phyloP scores from a whole-genome alignment of 2,113 vertebrate genomes.

The Gopherus evgoodei region DNA sequence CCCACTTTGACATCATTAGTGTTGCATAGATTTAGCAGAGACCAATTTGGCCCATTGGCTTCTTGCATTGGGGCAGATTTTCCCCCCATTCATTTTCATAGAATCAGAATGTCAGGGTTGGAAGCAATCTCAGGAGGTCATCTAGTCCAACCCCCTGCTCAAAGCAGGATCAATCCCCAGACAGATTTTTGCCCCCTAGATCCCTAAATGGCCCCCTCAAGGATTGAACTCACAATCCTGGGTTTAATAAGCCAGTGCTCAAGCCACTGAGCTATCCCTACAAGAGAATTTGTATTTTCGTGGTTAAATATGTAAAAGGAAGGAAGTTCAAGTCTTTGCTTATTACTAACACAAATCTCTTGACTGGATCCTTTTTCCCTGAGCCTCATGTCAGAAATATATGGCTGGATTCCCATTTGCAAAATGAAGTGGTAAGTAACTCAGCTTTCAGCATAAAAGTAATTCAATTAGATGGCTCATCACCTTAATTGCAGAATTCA shows the following conservation, averaged over 20 bases:
- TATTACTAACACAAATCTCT: neutral
- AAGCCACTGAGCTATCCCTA: neutral
- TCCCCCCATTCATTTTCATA: neutral
- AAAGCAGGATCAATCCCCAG: no score
- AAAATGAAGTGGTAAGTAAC: conserved; percentile 23
- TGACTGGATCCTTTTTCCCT: neutral
- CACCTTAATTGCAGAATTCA: conserved; percentile 2
- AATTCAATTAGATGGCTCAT: conserved; percentile 28
- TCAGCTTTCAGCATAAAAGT: neutral
- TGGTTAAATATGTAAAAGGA: neutral
- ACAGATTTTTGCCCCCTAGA: no score
- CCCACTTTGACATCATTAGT: neutral
- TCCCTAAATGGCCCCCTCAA: no score
- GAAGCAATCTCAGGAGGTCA: no score
- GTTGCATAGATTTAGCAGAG: neutral
- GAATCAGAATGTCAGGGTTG: no score
- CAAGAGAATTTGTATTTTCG: neutral
- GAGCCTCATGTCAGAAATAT: neutral
- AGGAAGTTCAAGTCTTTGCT: neutral
- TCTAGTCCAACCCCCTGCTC: no score
- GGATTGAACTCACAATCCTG: no score
- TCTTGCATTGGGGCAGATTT: neutral
- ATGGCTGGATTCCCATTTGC: conserved; percentile 17
- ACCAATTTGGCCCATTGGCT: neutral
- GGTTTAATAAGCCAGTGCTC: no score